phyloP scores from a whole-genome alignment of 2,797 vertebrate species.

The Pterois miles region DNA sequence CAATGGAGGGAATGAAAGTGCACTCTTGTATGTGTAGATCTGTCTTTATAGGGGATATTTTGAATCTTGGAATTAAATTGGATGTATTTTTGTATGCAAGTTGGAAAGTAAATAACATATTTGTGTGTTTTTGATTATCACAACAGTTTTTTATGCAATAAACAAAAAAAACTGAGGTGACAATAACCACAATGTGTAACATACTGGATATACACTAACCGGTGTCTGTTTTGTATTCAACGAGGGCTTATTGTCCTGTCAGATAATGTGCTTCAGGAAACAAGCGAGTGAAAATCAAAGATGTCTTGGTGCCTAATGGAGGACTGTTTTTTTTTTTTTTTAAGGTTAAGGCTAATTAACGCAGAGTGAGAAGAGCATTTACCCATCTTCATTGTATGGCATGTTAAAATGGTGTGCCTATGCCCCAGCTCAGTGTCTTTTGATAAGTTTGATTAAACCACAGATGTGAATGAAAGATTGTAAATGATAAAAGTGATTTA shows the following conservation, averaged over 20 bases:
- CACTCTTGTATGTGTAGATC: slow-evolving; percentile 25
- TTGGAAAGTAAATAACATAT: slow-evolving; percentile 15
- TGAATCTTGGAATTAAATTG: slow-evolving; percentile 33
- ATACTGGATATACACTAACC: slow-evolving; percentile 40
- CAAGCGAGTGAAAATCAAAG: slow-evolving; percentile 10
- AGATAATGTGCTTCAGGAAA: slow-evolving; percentile 40
- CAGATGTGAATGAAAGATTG: slow-evolving; percentile 16
- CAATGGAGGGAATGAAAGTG: slow-evolving; percentile 18
- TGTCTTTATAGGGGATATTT: slow-evolving; percentile 24
- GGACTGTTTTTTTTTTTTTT: slow-evolving; percentile 15
- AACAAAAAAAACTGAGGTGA: slow-evolving; percentile 26
- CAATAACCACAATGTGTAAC: slow-evolving; percentile 26
- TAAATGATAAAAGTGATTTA: slow-evolving; percentile 12
- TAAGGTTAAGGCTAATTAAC: slow-evolving; percentile 38
- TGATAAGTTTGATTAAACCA: slow-evolving; percentile 5
- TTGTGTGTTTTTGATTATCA: slow-evolving; percentile 52
- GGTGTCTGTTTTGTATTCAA: slow-evolving; percentile 42
- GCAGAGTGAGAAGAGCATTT: slow-evolving; percentile 17
- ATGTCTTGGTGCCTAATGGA: slow-evolving; percentile 20
- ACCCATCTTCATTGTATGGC: slow-evolving; percentile 20
- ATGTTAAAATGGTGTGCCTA: slow-evolving; percentile 48
- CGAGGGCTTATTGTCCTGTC: slow-evolving; percentile 20
- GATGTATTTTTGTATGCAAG: slow-evolving; percentile 73
- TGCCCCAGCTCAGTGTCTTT: slow-evolving; percentile 29
- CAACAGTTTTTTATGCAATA: slow-evolving; percentile 34